Conservation (phyloP, 2,797 vertebrate species). For the Pangasius mekongensis region DNA sequence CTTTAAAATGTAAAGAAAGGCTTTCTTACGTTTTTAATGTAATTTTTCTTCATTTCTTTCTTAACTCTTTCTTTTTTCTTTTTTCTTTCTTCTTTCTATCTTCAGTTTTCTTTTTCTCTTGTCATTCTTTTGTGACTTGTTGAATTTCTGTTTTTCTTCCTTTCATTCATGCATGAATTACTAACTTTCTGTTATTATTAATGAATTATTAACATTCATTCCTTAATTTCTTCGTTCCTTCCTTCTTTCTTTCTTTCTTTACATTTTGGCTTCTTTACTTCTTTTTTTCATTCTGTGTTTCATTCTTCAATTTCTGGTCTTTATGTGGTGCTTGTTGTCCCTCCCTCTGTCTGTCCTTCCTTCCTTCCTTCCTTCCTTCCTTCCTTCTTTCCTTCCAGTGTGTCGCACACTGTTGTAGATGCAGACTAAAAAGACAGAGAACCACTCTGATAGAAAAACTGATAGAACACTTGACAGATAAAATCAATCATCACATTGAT, state of each 20-base stretch:
- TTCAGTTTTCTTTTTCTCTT: not conserved
- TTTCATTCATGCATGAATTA: not conserved
- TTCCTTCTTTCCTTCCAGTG: not conserved
- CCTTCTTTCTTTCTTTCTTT: not conserved
- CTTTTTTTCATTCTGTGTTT: no score
- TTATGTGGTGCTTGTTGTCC: not conserved
- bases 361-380: no score
- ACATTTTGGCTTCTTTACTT: no score
- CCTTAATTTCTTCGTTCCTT: not conserved
- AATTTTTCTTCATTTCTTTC: not conserved
- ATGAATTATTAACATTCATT: not conserved
- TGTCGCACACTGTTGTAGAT: not conserved
- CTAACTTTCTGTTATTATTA: not conserved
- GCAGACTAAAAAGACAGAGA: not conserved
- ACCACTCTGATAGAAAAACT: not conserved
- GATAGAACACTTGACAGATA: not conserved
- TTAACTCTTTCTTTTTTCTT: not conserved
- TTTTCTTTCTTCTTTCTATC: not conserved
- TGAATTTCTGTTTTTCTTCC: not conserved
- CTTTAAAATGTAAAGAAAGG: not conserved
- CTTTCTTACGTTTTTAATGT: not conserved
- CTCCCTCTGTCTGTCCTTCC: accelerated
- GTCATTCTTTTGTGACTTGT: not conserved
- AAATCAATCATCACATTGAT: not conserved
- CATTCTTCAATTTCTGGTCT: not conserved